Evolutionary conservation across 1,140 invertebrate genomes (phyloP).

Genomic region (Oscheius sp.): DNA sequence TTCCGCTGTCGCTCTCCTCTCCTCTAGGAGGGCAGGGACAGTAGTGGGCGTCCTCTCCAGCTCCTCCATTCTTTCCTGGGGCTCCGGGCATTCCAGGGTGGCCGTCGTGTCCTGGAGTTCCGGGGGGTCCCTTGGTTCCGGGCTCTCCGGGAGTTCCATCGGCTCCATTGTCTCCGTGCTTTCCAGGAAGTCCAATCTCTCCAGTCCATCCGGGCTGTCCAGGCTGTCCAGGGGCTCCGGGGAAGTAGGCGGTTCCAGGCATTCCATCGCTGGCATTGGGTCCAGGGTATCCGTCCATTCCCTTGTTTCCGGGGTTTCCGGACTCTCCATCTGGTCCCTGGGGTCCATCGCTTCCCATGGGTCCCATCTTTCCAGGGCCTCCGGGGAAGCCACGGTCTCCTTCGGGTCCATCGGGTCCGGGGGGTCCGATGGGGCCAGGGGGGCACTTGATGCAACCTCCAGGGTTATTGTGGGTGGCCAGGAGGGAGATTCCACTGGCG

Average conservation of each 20-base stretch:
- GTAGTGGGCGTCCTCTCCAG: not conserved
- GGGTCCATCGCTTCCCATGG: conserved; percentile 19
- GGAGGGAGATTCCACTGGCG: conserved; percentile 23
- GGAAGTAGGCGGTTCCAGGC: conserved; percentile 22
- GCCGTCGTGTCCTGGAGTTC: not conserved
- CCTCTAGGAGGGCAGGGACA: not conserved
- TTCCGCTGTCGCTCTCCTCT: too few species aligned
- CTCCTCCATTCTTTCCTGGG: not conserved
- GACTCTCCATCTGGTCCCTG: conserved; percentile 14
- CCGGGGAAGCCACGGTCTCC: conserved; percentile 11
- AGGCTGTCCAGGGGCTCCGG: conserved; percentile 17
- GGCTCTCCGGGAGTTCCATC: not conserved
- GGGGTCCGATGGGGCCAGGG: conserved; percentile 13
- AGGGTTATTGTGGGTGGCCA: conserved; percentile 6
- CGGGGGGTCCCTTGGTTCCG: not conserved
- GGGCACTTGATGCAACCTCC: conserved; percentile 36
- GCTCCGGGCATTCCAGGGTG: not conserved
- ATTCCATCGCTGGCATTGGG: conserved; percentile 12
- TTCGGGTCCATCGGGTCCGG: conserved; percentile 8
- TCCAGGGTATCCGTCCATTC: conserved; percentile 19
- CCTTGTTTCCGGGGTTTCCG: conserved; percentile 22
- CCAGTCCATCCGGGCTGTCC: not conserved
- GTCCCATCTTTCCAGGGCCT: not conserved
- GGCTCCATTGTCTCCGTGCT: not conserved
- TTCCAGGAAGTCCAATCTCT: not conserved